Conservation (phyloP, 2,113 vertebrate species). For the Rhodinocichla rosea region DNA sequence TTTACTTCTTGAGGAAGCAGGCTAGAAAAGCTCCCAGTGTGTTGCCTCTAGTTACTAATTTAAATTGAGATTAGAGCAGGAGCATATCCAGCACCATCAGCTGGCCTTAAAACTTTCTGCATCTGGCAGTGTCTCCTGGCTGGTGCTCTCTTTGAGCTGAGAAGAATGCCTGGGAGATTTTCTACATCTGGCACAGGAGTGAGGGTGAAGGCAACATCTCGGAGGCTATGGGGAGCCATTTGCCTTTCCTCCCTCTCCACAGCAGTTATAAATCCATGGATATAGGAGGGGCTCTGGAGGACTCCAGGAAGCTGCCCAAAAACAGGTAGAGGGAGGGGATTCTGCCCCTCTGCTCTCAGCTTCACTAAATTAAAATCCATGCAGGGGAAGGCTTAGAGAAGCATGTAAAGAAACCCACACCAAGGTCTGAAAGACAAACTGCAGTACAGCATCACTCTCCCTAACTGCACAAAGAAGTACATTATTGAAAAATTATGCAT, state of each 20-base stretch:
- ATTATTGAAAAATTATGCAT: not conserved
- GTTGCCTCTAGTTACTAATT: conserved; percentile 54
- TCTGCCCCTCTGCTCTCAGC: not conserved
- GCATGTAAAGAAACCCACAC: not conserved
- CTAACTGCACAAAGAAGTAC: not conserved
- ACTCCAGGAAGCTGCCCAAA: not conserved
- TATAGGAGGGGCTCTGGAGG: not conserved
- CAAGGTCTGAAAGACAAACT: not conserved
- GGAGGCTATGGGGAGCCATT: not conserved
- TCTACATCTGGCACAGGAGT: not conserved
- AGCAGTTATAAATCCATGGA: too few relatives aligned
- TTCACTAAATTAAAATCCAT: not conserved
- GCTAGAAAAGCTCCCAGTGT: not conserved
- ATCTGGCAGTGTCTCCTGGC: not conserved
- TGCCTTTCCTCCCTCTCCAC: not conserved
- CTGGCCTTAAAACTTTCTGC: not conserved
- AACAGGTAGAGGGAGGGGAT: not conserved
- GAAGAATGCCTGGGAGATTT: not conserved
- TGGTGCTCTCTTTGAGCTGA: not conserved
- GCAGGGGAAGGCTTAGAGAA: not conserved
- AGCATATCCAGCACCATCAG: not conserved
- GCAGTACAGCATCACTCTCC: not conserved
- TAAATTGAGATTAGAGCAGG: conserved; percentile 37
- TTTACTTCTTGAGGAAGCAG: conserved; percentile 46
- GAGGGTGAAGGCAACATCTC: not conserved